A percentile compares a stretch with the other conserved stretches of the same genome.
phyloP scores from a whole-genome alignment of 2,113 vertebrate genomes.

The Struthidea cinerea region DNA sequence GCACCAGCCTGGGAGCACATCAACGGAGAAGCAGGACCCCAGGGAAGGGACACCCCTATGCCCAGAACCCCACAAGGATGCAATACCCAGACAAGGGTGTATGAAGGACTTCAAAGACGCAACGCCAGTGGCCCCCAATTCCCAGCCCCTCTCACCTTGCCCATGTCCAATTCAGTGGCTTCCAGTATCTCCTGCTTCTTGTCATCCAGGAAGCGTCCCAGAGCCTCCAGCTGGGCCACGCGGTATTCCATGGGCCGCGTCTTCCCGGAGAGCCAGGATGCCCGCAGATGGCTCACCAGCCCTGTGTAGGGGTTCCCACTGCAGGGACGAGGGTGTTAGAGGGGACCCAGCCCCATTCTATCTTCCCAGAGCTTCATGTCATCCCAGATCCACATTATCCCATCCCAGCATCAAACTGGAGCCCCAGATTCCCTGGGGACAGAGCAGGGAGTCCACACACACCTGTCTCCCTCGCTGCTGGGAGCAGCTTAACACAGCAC shows the following conservation, averaged over 20 bases:
- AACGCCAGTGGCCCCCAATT: background rate
- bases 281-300: background rate
- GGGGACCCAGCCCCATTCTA: background rate
- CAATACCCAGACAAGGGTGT: background rate
- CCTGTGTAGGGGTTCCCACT: background rate
- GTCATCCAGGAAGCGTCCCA: conserved; percentile 76
- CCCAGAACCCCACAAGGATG: background rate
- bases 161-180: conserved; percentile 75
- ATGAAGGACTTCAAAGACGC: background rate
- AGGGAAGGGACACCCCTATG: fast-evolving
- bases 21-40: background rate
- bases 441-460: background rate
- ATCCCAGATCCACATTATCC: fast-evolving
- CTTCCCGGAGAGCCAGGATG: conserved; percentile 54
- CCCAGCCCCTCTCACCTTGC: conserved; percentile 72
- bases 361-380: background rate
- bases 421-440: background rate
- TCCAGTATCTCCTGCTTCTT: conserved; percentile 75
- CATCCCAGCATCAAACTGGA: background rate
- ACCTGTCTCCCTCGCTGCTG: background rate
- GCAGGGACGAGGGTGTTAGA: fast-evolving
- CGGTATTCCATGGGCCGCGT: conserved; percentile 73
- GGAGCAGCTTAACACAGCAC: background rate
- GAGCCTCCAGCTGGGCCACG: conserved; percentile 69
- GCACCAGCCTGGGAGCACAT: background rate